phyloP scores from a whole-genome alignment of 2,113 vertebrate genomes.

The Charadrius vociferus region DNA sequence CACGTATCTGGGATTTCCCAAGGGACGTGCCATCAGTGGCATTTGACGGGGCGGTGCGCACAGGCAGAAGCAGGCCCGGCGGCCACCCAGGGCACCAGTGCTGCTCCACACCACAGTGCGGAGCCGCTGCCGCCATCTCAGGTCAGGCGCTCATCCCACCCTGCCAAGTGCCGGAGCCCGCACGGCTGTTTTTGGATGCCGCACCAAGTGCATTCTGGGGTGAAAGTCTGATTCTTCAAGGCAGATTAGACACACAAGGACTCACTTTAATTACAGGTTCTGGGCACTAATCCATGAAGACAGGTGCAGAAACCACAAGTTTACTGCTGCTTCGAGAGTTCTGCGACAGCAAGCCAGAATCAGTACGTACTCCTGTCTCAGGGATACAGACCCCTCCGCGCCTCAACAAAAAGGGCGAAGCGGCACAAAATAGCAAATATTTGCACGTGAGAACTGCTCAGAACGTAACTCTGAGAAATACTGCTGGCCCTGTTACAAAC shows the following conservation, averaged over 20 bases:
- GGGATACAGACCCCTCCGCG: not conserved
- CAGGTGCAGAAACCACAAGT: slow-evolving; percentile 64
- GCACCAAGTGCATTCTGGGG: slow-evolving; percentile 36
- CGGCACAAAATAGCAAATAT: not conserved
- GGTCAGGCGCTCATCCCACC: rapidly evolving
- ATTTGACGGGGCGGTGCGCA: not conserved
- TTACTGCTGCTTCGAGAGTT: slow-evolving; percentile 26
- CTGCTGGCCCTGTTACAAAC: not conserved
- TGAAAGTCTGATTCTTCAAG: slow-evolving; percentile 62
- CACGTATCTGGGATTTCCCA: not conserved
- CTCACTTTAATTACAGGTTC: slow-evolving; percentile 66
- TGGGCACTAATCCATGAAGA: slow-evolving; percentile 62
- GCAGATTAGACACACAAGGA: slow-evolving; percentile 68
- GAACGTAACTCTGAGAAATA: not conserved
- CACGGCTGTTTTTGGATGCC: not conserved
- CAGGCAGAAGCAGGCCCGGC: not conserved
- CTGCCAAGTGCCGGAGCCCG: rapidly evolving
- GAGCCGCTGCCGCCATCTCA: rapidly evolving
- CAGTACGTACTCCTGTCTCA: not conserved
- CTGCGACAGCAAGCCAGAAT: not conserved
- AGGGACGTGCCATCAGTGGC: not conserved
- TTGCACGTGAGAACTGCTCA: not conserved
- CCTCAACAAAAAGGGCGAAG: not conserved
- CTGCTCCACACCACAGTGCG: rapidly evolving
- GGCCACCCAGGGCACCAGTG: not conserved